A percentile compares a stretch with the other conserved stretches of the same genome.
Conservation (phyloP, 1,140 invertebrate species). For the Nasonia vitripennis region DNA sequence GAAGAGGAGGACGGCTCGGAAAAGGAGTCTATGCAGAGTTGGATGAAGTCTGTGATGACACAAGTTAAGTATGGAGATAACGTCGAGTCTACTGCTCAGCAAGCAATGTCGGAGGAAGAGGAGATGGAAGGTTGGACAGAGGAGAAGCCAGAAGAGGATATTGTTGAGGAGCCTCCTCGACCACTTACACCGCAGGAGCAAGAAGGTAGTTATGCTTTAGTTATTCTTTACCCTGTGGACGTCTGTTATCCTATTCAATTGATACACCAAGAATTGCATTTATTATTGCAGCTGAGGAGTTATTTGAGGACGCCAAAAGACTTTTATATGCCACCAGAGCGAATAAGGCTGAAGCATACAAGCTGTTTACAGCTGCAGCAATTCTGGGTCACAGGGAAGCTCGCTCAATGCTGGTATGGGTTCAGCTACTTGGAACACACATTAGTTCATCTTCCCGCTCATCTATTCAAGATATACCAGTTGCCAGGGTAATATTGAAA, state of each 20-base stretch:
- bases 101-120: conserved; percentile 31
- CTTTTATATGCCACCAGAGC: conserved; percentile 81
- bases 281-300: conserved; percentile 76
- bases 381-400: conserved; percentile 87
- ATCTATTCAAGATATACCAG: conserved; percentile 83
- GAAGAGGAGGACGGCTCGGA: conserved; percentile 54
- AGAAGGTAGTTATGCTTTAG: conserved; percentile 74
- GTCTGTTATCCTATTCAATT: background rate
- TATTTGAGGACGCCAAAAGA: conserved; percentile 80
- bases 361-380: conserved; percentile 83
- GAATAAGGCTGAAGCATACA: conserved; percentile 81
- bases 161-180: conserved; percentile 72
- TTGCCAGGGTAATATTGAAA: conserved; percentile 86
- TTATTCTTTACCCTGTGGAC: background rate
- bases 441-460: conserved; percentile 73
- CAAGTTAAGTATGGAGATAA: conserved; percentile 51
- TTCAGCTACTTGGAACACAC: conserved; percentile 87
- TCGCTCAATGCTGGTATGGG: conserved; percentile 90
- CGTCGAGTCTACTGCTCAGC: conserved; percentile 16
- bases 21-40: conserved; percentile 53
- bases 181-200: conserved; percentile 77
- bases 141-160: conserved; percentile 66
- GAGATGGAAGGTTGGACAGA: conserved; percentile 58
- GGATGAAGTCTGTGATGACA: conserved; percentile 59
- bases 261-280: background rate